Percentiles rank a stretch among this genome's conserved stretches.
Evolutionary conservation across 2,797 vertebrate species (phyloP).

Genomic region (Rhynchonycteris naso): DNA sequence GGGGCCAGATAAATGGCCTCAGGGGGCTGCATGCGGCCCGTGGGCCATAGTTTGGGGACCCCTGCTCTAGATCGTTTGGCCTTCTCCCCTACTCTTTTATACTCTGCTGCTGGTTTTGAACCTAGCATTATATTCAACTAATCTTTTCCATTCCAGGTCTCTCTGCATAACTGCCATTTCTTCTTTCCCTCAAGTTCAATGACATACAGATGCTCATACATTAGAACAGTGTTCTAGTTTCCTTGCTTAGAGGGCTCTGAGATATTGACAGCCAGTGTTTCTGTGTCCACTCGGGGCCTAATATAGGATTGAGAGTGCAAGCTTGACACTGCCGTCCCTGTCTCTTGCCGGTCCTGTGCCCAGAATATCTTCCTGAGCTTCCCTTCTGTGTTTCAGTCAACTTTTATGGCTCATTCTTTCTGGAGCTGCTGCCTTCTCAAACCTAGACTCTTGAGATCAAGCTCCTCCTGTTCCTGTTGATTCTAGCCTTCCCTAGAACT

Average conservation of each 20-base stretch:
- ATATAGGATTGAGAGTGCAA: not conserved
- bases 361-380: not conserved
- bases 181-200: not conserved
- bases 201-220: not conserved
- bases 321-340: not conserved
- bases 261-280: not conserved
- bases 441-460: not conserved
- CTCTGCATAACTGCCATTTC: not conserved
- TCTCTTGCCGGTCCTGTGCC: not conserved
- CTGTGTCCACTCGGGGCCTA: not conserved
- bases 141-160: not conserved
- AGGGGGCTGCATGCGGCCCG: no score
- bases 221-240: not conserved
- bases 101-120: not conserved
- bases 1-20: no score
- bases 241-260: not conserved
- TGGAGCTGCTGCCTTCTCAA: not conserved
- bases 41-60: no score
- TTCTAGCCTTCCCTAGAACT: not conserved
- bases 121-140: not conserved
- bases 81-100: not conserved
- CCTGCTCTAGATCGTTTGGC: not conserved
- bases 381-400: not conserved
- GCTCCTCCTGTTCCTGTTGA: not conserved
- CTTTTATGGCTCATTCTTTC: not conserved